phyloP scores from a whole-genome alignment of 2,113 vertebrate genomes.

The Chascanopsetta lugubris region DNA sequence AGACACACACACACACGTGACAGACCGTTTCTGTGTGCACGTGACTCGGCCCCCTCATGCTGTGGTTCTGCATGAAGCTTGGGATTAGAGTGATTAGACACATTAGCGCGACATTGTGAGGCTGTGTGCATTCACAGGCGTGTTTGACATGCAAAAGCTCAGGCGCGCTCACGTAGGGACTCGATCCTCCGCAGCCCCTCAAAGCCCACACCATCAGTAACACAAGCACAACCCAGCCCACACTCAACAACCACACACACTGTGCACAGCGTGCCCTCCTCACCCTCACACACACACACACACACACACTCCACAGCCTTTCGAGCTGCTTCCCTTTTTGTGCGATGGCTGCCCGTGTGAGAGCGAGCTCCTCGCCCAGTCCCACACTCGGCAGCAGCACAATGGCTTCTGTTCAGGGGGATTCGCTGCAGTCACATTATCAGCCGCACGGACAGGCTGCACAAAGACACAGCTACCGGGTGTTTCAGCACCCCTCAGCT shows the following conservation, averaged over 20 bases:
- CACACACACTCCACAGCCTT: constrained; percentile 30
- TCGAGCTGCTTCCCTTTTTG: constrained; percentile 47
- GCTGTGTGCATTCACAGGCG: background rate
- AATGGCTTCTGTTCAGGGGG: constrained; percentile 39
- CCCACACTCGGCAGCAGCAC: constrained; percentile 59
- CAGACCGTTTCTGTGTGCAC: constrained; percentile 16
- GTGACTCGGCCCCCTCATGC: constrained; percentile 27
- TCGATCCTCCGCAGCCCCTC: constrained; percentile 2
- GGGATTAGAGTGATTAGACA: constrained; percentile 38
- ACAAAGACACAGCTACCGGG: constrained; percentile 23
- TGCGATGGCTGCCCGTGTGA: constrained; percentile 44
- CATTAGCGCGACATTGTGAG: constrained; percentile 8
- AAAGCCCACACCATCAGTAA: constrained; percentile 6
- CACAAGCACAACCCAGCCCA: constrained; percentile 13
- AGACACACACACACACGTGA: too few relatives aligned
- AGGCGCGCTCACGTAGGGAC: background rate
- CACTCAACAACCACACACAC: background rate
- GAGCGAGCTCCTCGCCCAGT: constrained; percentile 42
- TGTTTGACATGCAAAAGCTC: constrained; percentile 5
- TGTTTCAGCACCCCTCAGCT: constrained; percentile 16
- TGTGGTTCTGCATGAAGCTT: constrained; percentile 19
- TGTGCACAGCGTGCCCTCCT: constrained; percentile 3
- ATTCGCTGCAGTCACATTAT: background rate
- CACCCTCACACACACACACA: background rate
- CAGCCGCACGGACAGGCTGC: constrained; percentile 9